Evolutionary conservation across 2,113 vertebrate genomes (phyloP).

Genomic region (Pteronura brasiliensis): DNA sequence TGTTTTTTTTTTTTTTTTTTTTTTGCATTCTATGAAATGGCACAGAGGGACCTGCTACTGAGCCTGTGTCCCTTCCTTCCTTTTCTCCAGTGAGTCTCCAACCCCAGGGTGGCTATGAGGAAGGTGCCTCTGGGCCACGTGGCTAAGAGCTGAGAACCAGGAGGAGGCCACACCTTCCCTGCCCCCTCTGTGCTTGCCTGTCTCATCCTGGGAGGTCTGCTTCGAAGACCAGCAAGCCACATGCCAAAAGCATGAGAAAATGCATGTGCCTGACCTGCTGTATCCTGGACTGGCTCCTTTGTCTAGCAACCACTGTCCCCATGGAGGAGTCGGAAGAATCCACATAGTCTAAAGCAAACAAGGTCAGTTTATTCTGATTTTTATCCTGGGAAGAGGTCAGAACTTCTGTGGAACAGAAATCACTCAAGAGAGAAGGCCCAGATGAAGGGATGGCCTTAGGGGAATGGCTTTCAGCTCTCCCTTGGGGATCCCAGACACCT

Average conservation of each 20-base stretch:
- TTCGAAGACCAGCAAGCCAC: background rate
- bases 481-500: background rate
- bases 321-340: background rate
- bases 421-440: background rate
- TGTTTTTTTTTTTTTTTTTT: background rate
- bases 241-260: background rate
- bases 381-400: background rate
- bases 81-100: background rate
- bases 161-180: background rate
- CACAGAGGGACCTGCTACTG: background rate
- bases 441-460: background rate
- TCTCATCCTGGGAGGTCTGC: rapidly evolving
- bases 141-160: background rate
- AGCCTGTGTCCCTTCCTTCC: background rate
- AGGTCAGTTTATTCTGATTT: background rate
- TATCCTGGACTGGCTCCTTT: background rate
- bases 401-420: background rate
- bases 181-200: background rate
- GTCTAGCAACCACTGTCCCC: background rate
- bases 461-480: background rate
- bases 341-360: background rate
- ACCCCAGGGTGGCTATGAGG: background rate
- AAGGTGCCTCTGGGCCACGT: background rate
- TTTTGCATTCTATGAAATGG: background rate
- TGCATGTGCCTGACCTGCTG: background rate